Evolutionary conservation across 2,888 invertebrate genomes (phyloP).

Genomic region (Monoplex corrugatus): DNA sequence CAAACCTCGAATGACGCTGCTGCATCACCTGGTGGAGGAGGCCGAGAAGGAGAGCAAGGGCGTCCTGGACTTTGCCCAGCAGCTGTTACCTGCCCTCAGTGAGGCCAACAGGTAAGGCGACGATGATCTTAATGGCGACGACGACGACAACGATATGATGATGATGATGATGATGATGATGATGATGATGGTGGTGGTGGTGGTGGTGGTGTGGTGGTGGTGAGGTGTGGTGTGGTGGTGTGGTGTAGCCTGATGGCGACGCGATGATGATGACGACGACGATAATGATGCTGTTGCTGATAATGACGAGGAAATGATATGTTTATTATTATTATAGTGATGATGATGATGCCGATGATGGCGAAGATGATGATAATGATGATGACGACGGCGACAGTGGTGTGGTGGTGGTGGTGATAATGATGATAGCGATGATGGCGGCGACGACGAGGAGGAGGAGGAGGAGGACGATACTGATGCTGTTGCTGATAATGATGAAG

Average conservation of each 20-base stretch:
- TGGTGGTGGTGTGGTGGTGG: neutral
- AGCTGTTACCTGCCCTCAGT: conserved; percentile 73
- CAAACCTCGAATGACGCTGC: conserved; percentile 96
- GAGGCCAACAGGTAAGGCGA: conserved; percentile 67
- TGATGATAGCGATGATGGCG: no score
- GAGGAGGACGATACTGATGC: no score
- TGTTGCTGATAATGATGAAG: no score
- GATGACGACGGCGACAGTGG: no score
- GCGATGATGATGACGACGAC: neutral
- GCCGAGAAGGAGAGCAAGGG: conserved; percentile 79
- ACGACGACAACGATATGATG: neutral
- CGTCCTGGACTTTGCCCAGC: conserved; percentile 80
- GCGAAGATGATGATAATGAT: no score
- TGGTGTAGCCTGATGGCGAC: no score
- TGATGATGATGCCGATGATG: no score
- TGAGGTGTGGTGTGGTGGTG: neutral
- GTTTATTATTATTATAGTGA: no score
- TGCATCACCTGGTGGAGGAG: conserved; percentile 94
- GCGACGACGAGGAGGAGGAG: no score
- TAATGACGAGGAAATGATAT: no score
- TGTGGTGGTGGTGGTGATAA: no score
- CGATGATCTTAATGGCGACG: neutral
- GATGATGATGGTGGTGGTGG: neutral
- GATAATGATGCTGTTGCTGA: no score
- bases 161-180: neutral